phyloP scores from a whole-genome alignment of 1,140 invertebrate genomes.

The Neodiprion fabricii region DNA sequence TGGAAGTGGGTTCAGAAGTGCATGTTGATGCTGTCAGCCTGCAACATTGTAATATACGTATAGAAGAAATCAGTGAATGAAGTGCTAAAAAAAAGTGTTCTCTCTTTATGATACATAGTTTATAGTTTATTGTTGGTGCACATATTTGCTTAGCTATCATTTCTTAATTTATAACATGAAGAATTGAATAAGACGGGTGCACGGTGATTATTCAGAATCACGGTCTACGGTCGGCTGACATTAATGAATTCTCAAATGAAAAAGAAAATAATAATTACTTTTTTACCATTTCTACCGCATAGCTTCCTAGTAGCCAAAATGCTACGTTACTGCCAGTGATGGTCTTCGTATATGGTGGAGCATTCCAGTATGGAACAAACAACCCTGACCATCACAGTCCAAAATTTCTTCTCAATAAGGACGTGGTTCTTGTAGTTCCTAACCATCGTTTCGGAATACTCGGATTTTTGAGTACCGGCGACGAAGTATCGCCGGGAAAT shows the following conservation, averaged over 20 bases:
- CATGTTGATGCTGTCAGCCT: too few species aligned
- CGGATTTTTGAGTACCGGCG: constrained; percentile 63
- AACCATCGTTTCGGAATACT: constrained; percentile 56
- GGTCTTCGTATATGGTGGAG: constrained; percentile 28
- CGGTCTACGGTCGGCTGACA: background rate
- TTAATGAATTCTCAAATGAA: background rate
- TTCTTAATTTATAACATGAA: background rate
- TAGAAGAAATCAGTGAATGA: too few species aligned
- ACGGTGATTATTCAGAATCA: background rate
- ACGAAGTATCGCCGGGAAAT: constrained; percentile 70
- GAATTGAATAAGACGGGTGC: background rate
- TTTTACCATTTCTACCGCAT: background rate
- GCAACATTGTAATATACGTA: too few species aligned
- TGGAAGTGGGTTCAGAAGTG: too few species aligned
- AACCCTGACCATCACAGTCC: constrained; percentile 36
- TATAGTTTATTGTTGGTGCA: too few species aligned
- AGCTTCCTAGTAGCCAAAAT: background rate
- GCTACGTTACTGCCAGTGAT: constrained; percentile 21
- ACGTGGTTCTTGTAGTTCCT: constrained; percentile 16
- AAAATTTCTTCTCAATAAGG: constrained; percentile 36
- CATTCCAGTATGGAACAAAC: background rate
- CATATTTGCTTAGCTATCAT: too few species aligned
- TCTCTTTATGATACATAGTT: too few species aligned
- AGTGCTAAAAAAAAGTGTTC: too few species aligned
- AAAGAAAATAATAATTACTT: background rate